Percentiles rank a stretch among this genome's conserved stretches.
Evolutionary conservation across 1,140 invertebrate species (phyloP).

Genomic region (Drosophila sp.): DNA sequence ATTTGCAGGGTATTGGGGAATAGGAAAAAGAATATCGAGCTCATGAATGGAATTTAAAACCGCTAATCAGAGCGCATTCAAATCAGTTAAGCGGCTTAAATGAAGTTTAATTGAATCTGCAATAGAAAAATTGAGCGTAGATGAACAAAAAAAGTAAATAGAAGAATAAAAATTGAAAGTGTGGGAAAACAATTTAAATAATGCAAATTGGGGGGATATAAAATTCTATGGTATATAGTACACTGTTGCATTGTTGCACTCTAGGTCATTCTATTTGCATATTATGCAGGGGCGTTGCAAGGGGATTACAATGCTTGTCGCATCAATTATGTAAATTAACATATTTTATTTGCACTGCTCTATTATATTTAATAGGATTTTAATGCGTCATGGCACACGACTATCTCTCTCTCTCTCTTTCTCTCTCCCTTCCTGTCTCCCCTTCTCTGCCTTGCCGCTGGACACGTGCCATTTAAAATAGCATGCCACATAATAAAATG

Average conservation of each 20-base stretch:
- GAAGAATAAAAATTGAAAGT: neutral
- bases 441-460: neutral
- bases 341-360: slow-evolving; percentile 56
- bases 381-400: slow-evolving; percentile 39
- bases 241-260: neutral
- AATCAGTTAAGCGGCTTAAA: slow-evolving; percentile 56
- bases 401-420: too few species aligned
- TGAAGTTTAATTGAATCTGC: slow-evolving; percentile 42
- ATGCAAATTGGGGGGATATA: neutral
- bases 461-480: slow-evolving; percentile 36
- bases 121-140: slow-evolving; percentile 20
- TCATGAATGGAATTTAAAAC: slow-evolving; percentile 24
- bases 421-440: too few species aligned
- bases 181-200: neutral
- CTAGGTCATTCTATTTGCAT: slow-evolving; percentile 19
- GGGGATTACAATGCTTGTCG: slow-evolving; percentile 11
- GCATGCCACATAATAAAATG: slow-evolving; percentile 5
- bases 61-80: slow-evolving; percentile 44
- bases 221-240: too few species aligned
- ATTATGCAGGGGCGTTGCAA: neutral
- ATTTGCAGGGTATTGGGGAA: neutral
- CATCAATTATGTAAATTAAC: slow-evolving; percentile 68
- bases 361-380: slow-evolving; percentile 66
- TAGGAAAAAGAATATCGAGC: slow-evolving; percentile 1
- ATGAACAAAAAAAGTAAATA: slow-evolving; percentile 1